Conservation (phyloP, 2,113 vertebrate genomes). For the Podocnemis expansa region DNA sequence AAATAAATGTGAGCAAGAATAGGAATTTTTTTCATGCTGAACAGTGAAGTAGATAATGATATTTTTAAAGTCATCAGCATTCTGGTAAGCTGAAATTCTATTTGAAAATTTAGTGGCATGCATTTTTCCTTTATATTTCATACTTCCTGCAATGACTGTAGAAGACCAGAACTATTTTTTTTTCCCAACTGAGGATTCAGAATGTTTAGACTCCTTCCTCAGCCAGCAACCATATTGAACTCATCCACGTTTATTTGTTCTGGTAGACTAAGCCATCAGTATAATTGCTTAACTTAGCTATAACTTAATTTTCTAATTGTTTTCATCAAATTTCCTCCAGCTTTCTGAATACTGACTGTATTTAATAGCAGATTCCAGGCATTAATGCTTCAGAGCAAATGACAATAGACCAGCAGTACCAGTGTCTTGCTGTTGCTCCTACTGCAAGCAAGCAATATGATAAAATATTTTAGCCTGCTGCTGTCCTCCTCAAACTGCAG, state of each 20-base stretch:
- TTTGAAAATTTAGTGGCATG: neutral
- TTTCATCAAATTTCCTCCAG: slow-evolving; percentile 36
- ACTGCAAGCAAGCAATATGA: neutral
- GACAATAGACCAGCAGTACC: neutral
- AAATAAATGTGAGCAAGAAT: neutral
- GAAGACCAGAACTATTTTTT: neutral
- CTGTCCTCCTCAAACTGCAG: neutral
- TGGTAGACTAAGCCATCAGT: neutral
- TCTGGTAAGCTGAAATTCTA: neutral
- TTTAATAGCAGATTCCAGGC: slow-evolving; percentile 29
- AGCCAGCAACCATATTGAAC: neutral
- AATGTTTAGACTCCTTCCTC: neutral
- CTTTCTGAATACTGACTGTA: neutral
- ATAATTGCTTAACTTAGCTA: slow-evolving; percentile 15
- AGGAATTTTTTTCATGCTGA: neutral
- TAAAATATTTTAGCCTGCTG: neutral
- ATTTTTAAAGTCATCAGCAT: neutral
- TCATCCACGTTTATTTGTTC: neutral
- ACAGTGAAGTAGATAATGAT: neutral
- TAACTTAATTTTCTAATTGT: slow-evolving; percentile 38
- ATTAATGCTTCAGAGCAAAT: slow-evolving; percentile 15
- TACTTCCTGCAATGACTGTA: neutral
- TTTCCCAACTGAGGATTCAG: neutral
- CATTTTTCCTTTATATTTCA: neutral
- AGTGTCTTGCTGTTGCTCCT: neutral